Percentiles rank a stretch among this genome's conserved stretches.
phyloP scores from a whole-genome alignment of 2,797 vertebrate genomes.

The Prunella strophiata region DNA sequence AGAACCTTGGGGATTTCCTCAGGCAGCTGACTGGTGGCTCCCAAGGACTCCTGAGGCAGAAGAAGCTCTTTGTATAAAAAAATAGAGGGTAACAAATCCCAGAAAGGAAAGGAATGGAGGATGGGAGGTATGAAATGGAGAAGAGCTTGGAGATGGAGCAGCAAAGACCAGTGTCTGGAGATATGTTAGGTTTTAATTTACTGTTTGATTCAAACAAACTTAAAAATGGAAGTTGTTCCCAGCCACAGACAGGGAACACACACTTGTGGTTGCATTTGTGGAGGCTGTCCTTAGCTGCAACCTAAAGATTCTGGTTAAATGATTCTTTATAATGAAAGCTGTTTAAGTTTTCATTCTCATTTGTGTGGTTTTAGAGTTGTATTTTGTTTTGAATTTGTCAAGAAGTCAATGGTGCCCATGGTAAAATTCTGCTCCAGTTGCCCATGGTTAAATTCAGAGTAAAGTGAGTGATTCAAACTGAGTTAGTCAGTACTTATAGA shows the following conservation, averaged over 20 bases:
- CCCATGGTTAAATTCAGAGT: background rate
- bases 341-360: background rate
- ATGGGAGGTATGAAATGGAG: background rate
- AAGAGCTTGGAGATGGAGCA: background rate
- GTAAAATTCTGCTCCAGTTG: background rate
- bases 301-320: background rate
- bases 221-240: background rate
- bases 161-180: background rate
- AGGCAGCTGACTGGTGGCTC: slow-evolving; percentile 2
- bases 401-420: background rate
- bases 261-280: background rate
- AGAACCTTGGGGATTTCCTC: background rate
- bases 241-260: background rate
- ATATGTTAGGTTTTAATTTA: background rate
- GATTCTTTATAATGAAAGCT: background rate
- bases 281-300: background rate
- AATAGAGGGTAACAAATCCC: background rate
- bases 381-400: background rate
- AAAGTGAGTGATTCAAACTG: background rate
- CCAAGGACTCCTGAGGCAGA: background rate
- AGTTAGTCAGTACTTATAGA: background rate
- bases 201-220: background rate
- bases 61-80: background rate
- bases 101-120: background rate
- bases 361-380: background rate